Evolutionary conservation across 2,113 vertebrate species (phyloP).

Genomic region (Ibidorhyncha struthersii): DNA sequence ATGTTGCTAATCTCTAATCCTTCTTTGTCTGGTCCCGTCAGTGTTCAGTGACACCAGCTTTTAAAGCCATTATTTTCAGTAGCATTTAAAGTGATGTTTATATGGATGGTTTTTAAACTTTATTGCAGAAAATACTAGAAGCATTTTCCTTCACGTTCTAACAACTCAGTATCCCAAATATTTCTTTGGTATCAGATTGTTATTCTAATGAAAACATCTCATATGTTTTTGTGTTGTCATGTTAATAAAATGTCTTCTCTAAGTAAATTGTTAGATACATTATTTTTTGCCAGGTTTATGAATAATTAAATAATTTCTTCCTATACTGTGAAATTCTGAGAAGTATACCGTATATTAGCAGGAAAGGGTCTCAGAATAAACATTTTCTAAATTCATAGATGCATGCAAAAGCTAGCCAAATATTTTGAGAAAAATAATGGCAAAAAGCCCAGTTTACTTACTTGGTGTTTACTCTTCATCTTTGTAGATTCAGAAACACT

Average conservation of each 20-base stretch:
- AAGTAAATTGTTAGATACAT: neutral
- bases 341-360: neutral
- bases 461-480: conserved; percentile 34
- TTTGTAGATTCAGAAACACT: conserved; percentile 86
- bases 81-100: neutral
- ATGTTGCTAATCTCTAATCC: conserved; percentile 16
- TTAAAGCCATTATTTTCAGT: neutral
- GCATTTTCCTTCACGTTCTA: neutral
- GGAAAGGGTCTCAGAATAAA: neutral
- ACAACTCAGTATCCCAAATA: neutral
- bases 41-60: neutral
- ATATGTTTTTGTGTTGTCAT: neutral
- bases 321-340: neutral
- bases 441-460: neutral
- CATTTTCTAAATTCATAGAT: neutral
- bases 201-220: neutral
- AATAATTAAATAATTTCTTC: neutral
- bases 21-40: conserved; percentile 12
- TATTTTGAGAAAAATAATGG: neutral
- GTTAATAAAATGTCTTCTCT: neutral
- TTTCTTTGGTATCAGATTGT: neutral
- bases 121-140: neutral
- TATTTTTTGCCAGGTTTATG: neutral
- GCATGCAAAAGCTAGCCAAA: neutral
- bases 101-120: neutral